Evolutionary conservation across 2,113 vertebrate genomes (phyloP), one percentile per base, ranked within the genome.

Genomic region (Chamaetylas fuelleborni): DNA sequence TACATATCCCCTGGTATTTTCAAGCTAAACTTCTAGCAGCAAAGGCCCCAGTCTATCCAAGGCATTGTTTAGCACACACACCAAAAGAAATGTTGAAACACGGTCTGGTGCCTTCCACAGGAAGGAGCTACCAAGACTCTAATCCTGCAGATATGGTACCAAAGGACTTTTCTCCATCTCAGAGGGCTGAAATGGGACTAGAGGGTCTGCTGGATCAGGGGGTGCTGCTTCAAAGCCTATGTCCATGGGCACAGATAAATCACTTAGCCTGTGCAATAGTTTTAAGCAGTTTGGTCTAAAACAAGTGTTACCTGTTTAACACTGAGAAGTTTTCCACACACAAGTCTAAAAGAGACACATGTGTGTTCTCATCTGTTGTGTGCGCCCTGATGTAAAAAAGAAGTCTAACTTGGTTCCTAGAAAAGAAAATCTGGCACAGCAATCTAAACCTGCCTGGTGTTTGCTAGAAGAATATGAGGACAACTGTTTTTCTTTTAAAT

Each of bases 401-500:
- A 15, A 51, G 56, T 51, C n/a, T 65, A 31, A 71, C 51, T 87
- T 64, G 78, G 22, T 48, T 80, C 71, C 74, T 72, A 58, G 66
- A 79, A 76, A 87, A 86, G 24, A 84, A 89, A 92, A 87, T 1
- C 72, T 81, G 69, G 54, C 74, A 87, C 14, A 85, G 61, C 26
- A 71, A 87, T 76, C n/a, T 92, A 57, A 85, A 94, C 26, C 24
- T 73, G 58, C 11, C 47, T 62, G 8, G 14, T 57, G 23, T 61
- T 80, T 86, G 47, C 18, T 70, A 64, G 9, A 58, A 90, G 51
- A 89, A 12, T 11, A 82, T 8, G 53, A 83, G 33, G 28, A 62
- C 43, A 91, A 40, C 9, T 25, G 31, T 61, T 70, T 33, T 43
- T 64, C 71, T 72, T 79, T 76, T 24, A 36, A 29, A 74, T 42